phyloP scores from a whole-genome alignment of 2,888 invertebrate genomes.

The Cosmia pyralina region DNA sequence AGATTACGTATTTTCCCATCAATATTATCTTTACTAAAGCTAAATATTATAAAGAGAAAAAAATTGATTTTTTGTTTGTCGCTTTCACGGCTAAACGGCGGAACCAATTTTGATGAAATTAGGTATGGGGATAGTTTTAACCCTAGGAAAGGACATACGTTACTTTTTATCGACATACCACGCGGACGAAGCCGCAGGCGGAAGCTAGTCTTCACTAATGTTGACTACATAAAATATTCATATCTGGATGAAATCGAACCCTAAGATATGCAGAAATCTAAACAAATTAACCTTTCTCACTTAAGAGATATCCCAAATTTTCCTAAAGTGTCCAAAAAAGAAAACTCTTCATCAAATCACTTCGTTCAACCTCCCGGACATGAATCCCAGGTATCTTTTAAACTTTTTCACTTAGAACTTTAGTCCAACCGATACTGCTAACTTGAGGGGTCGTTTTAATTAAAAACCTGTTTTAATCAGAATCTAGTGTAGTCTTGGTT shows the following conservation, averaged over 20 bases:
- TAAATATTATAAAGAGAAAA: no score
- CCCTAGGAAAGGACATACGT: no score
- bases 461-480: constrained; percentile 71
- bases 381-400: constrained; percentile 57
- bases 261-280: background rate
- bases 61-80: no score
- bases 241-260: background rate
- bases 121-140: no score
- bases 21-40: no score
- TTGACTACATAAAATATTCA: no score
- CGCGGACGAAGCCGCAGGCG: no score
- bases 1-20: no score
- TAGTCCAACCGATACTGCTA: constrained; percentile 65
- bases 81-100: no score
- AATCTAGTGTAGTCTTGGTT: constrained; percentile 51
- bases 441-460: constrained; percentile 72
- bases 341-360: constrained; percentile 32
- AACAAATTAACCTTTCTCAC: constrained; percentile 2
- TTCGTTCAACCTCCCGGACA: constrained; percentile 37
- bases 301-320: background rate
- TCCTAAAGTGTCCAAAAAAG: constrained; percentile 25
- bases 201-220: no score
- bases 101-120: no score
- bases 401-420: constrained; percentile 71
- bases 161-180: no score